Percentiles rank a stretch among this genome's conserved stretches.
phyloP scores from a whole-genome alignment of 1,140 invertebrate genomes.

The Lordiphosa mommai region DNA sequence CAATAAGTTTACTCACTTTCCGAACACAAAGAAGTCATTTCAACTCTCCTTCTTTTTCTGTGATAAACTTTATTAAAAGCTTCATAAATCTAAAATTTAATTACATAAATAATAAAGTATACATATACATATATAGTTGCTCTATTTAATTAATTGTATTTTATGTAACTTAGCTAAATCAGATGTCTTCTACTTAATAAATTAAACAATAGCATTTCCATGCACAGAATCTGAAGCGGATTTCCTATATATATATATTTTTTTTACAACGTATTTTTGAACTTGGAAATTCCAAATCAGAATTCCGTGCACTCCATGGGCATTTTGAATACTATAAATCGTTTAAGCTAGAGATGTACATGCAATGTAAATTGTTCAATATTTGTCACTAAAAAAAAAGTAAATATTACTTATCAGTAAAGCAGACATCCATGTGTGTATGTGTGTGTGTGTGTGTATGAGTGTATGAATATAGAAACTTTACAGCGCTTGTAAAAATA shows the following conservation, averaged over 20 bases:
- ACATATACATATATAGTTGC: conserved; percentile 40
- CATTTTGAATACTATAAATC: conserved; percentile 54
- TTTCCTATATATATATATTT: too few species aligned
- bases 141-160: conserved; percentile 1
- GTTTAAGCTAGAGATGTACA: conserved; percentile 41
- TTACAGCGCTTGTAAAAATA: conserved; percentile 56
- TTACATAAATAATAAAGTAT: conserved; percentile 72
- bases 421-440: conserved; percentile 35
- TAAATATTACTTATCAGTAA: conserved; percentile 69
- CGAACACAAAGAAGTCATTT: not conserved
- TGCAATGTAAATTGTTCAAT: conserved; percentile 52
- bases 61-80: conserved; percentile 56
- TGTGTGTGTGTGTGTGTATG: conserved; percentile 14
- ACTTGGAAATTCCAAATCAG: not conserved
- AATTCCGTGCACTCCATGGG: conserved; percentile 30
- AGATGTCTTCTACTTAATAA: conserved; percentile 48
- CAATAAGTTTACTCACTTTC: not conserved
- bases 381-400: conserved; percentile 22
- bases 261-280: too few species aligned
- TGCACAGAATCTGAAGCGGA: conserved; percentile 23
- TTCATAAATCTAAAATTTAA: conserved; percentile 59
- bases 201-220: conserved; percentile 42
- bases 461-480: conserved; percentile 34
- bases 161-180: conserved; percentile 47
- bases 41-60: conserved; percentile 11